Evolutionary conservation across 2,888 invertebrate species (phyloP).

Genomic region (Odiellus spinosus): DNA sequence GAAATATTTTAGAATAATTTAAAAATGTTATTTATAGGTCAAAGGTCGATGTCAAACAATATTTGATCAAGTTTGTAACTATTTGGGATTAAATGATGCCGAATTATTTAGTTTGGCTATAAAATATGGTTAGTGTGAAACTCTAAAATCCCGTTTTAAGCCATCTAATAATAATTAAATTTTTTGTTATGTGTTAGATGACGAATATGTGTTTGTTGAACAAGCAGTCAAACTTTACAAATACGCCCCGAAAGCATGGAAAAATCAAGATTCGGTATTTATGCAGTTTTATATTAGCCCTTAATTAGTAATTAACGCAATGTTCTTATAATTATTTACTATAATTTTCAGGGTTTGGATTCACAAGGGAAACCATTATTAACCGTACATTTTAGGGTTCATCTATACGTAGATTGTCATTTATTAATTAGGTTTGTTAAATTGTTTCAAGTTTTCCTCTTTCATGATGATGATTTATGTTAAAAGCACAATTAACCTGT

Average conservation of each 20-base stretch:
- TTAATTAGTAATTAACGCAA: neutral
- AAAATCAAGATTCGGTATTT: conserved; percentile 38
- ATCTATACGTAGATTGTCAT: conserved; percentile 85
- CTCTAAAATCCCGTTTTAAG: too few species aligned
- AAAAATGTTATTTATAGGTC: too few species aligned
- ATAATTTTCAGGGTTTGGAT: conserved; percentile 56
- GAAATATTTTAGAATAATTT: too few species aligned
- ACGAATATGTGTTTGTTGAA: conserved; percentile 88
- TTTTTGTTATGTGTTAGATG: conserved; percentile 45
- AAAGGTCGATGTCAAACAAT: too few species aligned
- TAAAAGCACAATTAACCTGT: conserved; percentile 11
- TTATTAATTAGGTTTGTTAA: conserved; percentile 50
- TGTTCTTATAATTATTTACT: conserved; percentile 13
- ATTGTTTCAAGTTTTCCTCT: neutral
- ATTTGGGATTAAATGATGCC: conserved; percentile 68
- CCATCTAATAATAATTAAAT: conserved; percentile 28
- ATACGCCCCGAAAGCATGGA: conserved; percentile 92
- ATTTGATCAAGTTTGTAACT: conserved; percentile 46
- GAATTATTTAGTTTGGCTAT: conserved; percentile 72
- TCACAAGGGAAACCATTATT: conserved; percentile 75
- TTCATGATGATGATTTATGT: neutral
- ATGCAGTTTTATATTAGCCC: neutral
- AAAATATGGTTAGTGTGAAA: conserved; percentile 9
- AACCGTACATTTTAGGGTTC: conserved; percentile 75
- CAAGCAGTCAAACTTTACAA: conserved; percentile 88